These are phyloP conservation scores for Papilio polytes DNA, from an alignment of 1,140 invertebrate species.

Conservation along the genomic window DNA sequence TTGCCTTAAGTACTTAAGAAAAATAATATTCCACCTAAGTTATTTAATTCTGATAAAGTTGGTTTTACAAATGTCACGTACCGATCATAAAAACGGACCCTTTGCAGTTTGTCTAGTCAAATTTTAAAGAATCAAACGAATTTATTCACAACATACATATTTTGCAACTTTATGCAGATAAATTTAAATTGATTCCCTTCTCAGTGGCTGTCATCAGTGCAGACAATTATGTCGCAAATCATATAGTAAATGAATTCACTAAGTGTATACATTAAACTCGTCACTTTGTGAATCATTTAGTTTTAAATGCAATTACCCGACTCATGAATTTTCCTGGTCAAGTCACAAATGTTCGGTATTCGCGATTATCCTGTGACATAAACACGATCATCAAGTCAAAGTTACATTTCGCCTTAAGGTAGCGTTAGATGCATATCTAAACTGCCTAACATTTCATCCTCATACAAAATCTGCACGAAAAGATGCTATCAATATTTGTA, in stretches of 20 bases:
- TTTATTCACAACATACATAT: too few species aligned
- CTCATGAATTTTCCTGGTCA: background rate
- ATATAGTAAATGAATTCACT: too few species aligned
- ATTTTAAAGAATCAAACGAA: background rate
- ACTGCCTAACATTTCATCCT: slow-evolving; percentile 35
- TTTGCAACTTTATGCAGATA: too few species aligned
- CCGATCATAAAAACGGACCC: background rate
- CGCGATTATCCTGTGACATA: background rate
- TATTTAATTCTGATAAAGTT: slow-evolving; percentile 6
- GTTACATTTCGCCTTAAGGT: slow-evolving; percentile 32
- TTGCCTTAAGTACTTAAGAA: background rate
- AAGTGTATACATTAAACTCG: background rate
- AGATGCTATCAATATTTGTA: slow-evolving; percentile 30
- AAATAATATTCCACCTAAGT: slow-evolving; percentile 3
- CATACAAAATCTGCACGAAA: slow-evolving; percentile 31
- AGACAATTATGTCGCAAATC: too few species aligned
- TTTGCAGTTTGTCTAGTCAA: background rate
- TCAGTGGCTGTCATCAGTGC: too few species aligned
- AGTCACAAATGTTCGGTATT: background rate
- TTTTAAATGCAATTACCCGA: background rate
- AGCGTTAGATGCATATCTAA: slow-evolving; percentile 26
- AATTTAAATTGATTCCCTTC: too few species aligned
- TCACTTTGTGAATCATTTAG: background rate
- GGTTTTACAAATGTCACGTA: background rate
- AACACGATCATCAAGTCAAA: background rate